Evolutionary conservation across 1,140 invertebrate species (phyloP), one percentile per base, ranked within the genome.

Genomic region (Meteorus sp.): DNA sequence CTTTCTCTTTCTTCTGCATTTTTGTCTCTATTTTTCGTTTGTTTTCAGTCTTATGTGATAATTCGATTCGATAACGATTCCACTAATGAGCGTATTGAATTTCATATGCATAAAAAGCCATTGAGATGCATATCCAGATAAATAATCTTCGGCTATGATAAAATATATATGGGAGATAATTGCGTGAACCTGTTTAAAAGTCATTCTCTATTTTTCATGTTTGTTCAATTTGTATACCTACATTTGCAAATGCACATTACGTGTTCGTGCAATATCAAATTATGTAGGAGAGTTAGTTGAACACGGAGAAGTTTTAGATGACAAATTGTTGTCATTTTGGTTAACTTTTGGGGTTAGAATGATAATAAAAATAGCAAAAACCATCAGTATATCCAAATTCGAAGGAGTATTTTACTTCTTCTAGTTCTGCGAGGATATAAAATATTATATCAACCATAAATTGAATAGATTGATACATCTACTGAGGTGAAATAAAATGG

Each of bases 21-120:
- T 33, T 33, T 29, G 17, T 48, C n/a, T 39, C 1, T n/a, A 39
- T 13, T n/a, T 39, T 13, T 31, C 25, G 6, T 48, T 29, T 31
- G 7, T 19, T 31, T 17, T n/a, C 23, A n/a, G n/a, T n/a, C n/a
- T n/a, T n/a, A n/a, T n/a, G n/a, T 31, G 51, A 53, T 53, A 7
- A 41, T 27, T 53, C 20, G 20, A 53, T 53, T 53, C 37, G 51
- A 53, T 53, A 53, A 53, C 51, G 22, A 41, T 53, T 53, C n/a
- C 13, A 37, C 51, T 53, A 53, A 53, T 53, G 51, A 53, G 37
- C 43, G 51, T 53, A 53, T 53, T 53, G 35, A 53, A 53, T 53
- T 35, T 11, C 6, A 20, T 9, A 23, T 35, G 22, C 51, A 37
- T 53, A 53, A 53, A 53, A 20, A 39, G 51, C 22, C 35, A 25